phyloP scores from a whole-genome alignment of 2,113 vertebrate species.

The Gymnorhina tibicen region DNA sequence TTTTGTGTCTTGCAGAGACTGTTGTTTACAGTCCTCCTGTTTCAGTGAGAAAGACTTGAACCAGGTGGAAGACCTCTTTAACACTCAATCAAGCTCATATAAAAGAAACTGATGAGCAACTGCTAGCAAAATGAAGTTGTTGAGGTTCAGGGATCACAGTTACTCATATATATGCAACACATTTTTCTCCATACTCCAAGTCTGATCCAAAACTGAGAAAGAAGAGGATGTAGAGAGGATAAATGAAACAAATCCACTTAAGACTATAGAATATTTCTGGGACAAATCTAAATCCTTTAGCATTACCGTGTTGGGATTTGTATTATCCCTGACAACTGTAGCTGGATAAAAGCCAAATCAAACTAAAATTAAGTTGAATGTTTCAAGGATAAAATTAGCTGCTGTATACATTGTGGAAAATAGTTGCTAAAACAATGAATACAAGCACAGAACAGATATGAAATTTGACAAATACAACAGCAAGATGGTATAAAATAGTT shows the following conservation, averaged over 20 bases:
- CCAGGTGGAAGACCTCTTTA: background rate
- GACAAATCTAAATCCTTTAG: background rate
- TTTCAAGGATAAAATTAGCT: background rate
- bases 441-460: background rate
- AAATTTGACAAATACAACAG: background rate
- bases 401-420: background rate
- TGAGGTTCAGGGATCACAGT: background rate
- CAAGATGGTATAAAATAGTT: background rate
- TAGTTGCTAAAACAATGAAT: background rate
- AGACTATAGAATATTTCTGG: background rate
- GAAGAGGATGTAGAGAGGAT: background rate
- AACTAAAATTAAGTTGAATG: constrained; percentile 5
- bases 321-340: background rate
- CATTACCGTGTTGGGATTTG: background rate
- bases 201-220: background rate
- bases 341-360: constrained; percentile 24
- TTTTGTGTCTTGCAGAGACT: background rate
- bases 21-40: background rate
- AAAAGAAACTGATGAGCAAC: background rate
- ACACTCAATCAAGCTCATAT: background rate
- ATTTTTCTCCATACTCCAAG: background rate
- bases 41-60: background rate
- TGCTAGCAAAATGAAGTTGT: background rate
- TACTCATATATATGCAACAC: background rate
- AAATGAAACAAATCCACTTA: constrained; percentile 37